Evolutionary conservation across 2,888 invertebrate species (phyloP).

Genomic region (Anagyrus pseudococci): DNA sequence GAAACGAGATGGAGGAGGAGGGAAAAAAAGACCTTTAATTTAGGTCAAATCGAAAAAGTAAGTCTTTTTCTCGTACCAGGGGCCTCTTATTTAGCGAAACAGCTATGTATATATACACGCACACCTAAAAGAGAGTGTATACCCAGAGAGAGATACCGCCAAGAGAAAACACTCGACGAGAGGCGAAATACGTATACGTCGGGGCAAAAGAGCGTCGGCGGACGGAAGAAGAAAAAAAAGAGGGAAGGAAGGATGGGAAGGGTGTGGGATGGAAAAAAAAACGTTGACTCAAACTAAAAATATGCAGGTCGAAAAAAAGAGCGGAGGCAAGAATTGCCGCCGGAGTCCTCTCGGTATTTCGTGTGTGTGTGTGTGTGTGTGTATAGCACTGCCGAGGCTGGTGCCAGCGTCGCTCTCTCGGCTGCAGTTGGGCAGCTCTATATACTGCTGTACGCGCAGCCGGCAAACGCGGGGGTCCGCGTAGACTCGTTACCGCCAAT

Average conservation of each 20-base stretch:
- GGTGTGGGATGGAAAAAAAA: constrained; percentile 5
- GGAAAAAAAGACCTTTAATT: constrained; percentile 3
- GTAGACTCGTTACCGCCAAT: constrained; percentile 54
- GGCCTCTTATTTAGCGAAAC: constrained; percentile 10
- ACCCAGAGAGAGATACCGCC: not conserved
- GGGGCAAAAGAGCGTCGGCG: constrained; percentile 10
- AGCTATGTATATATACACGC: too few species aligned
- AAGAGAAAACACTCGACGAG: constrained; percentile 19
- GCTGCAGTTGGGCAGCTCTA: too few species aligned
- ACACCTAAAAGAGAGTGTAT: constrained; percentile 2
- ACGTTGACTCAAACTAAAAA: constrained; percentile 13
- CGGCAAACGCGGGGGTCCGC: constrained; percentile 41
- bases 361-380: too few species aligned
- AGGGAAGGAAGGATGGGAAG: not conserved
- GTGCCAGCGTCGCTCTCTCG: too few species aligned
- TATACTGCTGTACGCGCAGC: constrained; percentile 21
- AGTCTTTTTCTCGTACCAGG: not conserved
- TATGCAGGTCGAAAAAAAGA: too few species aligned
- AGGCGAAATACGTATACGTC: too few species aligned
- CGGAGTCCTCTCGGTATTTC: too few species aligned
- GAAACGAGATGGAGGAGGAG: constrained; percentile 7
- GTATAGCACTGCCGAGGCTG: too few species aligned
- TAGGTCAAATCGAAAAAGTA: constrained; percentile 23
- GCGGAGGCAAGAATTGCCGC: too few species aligned
- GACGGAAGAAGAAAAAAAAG: constrained; percentile 27